Conservation (phyloP, 2,113 vertebrate genomes). For the Eclectus roratus region DNA sequence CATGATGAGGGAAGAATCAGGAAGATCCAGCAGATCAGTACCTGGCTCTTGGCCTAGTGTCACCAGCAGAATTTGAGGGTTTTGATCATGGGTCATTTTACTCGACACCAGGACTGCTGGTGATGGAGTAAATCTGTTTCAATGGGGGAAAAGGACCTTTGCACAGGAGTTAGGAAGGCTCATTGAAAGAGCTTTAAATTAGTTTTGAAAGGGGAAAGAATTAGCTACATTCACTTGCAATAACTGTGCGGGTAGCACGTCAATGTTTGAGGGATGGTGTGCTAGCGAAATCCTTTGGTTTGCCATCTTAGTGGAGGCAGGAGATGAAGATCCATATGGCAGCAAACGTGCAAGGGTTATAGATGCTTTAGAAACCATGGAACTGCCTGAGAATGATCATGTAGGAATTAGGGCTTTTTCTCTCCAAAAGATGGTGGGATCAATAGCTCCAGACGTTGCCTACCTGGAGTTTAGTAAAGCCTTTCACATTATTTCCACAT, state of each 20-base stretch:
- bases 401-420: neutral
- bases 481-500: neutral
- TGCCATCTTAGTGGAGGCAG: neutral
- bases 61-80: neutral
- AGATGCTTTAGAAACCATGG: neutral
- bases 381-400: neutral
- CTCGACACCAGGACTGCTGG: neutral
- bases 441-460: neutral
- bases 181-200: neutral
- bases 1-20: neutral
- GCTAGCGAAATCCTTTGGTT: neutral
- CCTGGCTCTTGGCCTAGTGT: fast-evolving
- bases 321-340: neutral
- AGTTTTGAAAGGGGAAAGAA: neutral
- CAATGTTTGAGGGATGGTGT: neutral
- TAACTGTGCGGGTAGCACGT: neutral
- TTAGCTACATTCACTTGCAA: neutral
- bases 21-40: neutral
- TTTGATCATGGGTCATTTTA: fast-evolving
- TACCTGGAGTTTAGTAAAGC: neutral
- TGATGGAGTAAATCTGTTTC: too few species aligned
- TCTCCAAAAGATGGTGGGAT: neutral
- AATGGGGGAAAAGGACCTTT: neutral
- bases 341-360: neutral
- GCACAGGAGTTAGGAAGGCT: neutral